Percentiles rank a stretch among this genome's conserved stretches.
Conservation (phyloP, 1,140 invertebrate genomes). For the Drosophila lowei region DNA sequence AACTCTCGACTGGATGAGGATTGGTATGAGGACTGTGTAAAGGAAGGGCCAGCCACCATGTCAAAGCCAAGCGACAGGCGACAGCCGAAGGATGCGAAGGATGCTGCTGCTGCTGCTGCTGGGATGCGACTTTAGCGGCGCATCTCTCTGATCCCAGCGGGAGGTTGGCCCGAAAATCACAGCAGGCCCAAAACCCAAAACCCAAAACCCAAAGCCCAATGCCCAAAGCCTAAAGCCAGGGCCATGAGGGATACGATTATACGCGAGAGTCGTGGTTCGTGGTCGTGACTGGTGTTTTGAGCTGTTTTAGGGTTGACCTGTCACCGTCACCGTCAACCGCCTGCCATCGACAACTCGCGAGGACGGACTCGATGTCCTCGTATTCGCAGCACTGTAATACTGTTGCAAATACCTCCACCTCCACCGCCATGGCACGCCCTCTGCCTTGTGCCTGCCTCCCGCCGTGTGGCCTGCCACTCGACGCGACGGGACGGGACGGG, state of each 20-base stretch:
- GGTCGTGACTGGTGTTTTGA: conserved; percentile 55
- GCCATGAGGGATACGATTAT: background rate
- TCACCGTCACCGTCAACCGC: conserved; percentile 20
- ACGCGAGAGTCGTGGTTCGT: background rate
- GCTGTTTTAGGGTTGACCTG: conserved; percentile 56
- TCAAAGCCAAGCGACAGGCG: conserved; percentile 33
- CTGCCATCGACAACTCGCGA: conserved; percentile 32
- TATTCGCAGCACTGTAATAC: conserved; percentile 2
- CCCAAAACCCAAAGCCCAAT: background rate
- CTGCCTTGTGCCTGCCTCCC: conserved; percentile 44
- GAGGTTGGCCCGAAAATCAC: conserved; percentile 75
- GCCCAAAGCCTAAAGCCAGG: conserved; percentile 13
- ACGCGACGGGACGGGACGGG: background rate
- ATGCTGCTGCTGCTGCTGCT: conserved; percentile 15
- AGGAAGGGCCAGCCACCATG: conserved; percentile 1
- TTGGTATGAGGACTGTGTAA: background rate
- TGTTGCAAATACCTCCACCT: conserved; percentile 10
- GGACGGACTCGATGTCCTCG: conserved; percentile 32
- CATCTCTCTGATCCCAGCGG: conserved; percentile 80
- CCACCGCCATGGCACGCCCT: background rate
- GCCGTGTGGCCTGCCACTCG: background rate
- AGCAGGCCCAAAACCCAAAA: conserved; percentile 43
- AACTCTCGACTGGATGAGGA: conserved; percentile 7
- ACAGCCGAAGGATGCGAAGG: conserved; percentile 11
- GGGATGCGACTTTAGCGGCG: conserved; percentile 46